These are phyloP conservation scores for Scaptomyza polygonia DNA, from an alignment of 2,888 invertebrate genomes.

Conservation along the genomic window DNA sequence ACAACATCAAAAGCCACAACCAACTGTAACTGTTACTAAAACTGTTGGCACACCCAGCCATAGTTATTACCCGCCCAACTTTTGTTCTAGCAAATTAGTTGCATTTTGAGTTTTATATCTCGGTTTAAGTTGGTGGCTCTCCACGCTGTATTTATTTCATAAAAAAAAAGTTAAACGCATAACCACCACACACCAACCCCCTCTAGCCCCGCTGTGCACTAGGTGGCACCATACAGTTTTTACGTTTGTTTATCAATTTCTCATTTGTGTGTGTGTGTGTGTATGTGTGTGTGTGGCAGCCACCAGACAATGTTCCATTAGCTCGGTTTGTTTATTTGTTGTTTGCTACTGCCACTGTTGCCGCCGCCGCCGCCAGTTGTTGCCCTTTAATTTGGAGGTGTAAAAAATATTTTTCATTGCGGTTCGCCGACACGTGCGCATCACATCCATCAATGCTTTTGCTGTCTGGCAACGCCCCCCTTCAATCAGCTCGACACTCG, in stretches of 20 bases:
- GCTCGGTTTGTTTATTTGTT: constrained; percentile 62
- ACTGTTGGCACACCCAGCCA: constrained; percentile 14
- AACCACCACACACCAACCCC: constrained; percentile 2
- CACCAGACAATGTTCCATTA: constrained; percentile 59
- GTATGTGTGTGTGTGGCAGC: constrained; percentile 52
- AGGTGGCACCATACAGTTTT: constrained; percentile 26
- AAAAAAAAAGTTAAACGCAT: constrained; percentile 28
- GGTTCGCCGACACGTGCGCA: constrained; percentile 72
- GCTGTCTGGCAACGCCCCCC: constrained; percentile 27
- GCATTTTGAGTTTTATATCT: constrained; percentile 62
- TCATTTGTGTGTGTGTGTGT: constrained; percentile 55
- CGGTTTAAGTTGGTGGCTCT: constrained; percentile 45
- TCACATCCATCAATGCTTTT: constrained; percentile 65
- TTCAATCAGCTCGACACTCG: background rate
- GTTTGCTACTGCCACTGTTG: constrained; percentile 19
- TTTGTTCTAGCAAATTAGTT: constrained; percentile 64
- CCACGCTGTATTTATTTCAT: constrained; percentile 32
- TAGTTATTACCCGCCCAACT: constrained; percentile 25
- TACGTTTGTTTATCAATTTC: constrained; percentile 63
- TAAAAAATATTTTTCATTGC: constrained; percentile 73
- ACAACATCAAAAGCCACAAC: constrained; percentile 14
- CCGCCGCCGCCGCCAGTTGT: constrained; percentile 4
- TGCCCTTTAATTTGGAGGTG: constrained; percentile 66
- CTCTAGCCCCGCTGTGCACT: background rate
- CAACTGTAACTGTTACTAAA: constrained; percentile 8